Evolutionary conservation across 2,113 vertebrate genomes (phyloP), one percentile per base, ranked within the genome.

Genomic region (Hydrolagus affinis): DNA sequence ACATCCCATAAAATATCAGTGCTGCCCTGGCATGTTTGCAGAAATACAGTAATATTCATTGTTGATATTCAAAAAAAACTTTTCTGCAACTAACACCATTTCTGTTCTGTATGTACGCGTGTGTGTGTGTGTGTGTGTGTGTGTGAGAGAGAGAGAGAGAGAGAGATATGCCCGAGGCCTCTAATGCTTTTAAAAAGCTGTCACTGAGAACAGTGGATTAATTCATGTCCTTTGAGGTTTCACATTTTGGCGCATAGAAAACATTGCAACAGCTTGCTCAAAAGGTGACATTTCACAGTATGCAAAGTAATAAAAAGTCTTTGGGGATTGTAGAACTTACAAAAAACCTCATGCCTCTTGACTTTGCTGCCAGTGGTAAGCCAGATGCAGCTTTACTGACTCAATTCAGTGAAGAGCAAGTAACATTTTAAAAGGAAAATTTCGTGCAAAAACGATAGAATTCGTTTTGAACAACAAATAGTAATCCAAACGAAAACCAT

Each of bases 141-240:
- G 62, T 83, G 78, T 83, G 60, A 83, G n/a, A n/a, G n/a, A n/a
- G n/a, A n/a, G n/a, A n/a, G n/a, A n/a, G n/a, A n/a, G n/a, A n/a
- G n/a, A n/a, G n/a, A n/a, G 78, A 83, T 66, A 92, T 88, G 95
- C 96, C 95, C 95, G 92, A 91, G 95, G 96, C 94, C 93, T 93
- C 93, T 94, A 94, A 91, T 93, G 95, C 94, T 94, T 95, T 96
- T 95, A 97, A 96, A 97, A 94, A 92, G 94, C 95, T 94, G 95
- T 96, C 94, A 92, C 91, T 94, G 90, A 91, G 94, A 94, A 93
- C 89, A 92, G 91, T 90, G 93, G 94, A 95, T 94, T 93, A 94
- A 95, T 92, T 91, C 92, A 91, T 91, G 90, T 95, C 94, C 94
- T 95, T 91, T 90, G 94, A 95, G 94, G 94, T 93, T 91, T 88